A percentile compares a stretch with the other conserved stretches of the same genome.
These are phyloP conservation scores for Lithophane leautieri DNA, from an alignment of 2,888 invertebrate species.

Conservation along the genomic window DNA sequence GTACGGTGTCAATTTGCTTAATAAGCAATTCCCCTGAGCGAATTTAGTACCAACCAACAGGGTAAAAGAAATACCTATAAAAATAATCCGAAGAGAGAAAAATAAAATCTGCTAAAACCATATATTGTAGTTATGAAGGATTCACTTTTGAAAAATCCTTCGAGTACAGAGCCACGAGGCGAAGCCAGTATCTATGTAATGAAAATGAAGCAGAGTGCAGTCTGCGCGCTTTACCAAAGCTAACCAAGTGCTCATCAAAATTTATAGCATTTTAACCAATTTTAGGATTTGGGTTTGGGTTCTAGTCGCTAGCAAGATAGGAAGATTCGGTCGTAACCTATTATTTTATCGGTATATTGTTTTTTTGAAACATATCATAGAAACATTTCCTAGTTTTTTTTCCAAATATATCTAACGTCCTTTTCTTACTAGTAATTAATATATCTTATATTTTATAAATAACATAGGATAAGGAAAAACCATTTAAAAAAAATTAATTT, in stretches of 20 bases:
- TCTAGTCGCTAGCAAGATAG: neutral
- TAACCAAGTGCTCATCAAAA: slow-evolving; percentile 41
- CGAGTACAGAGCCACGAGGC: neutral
- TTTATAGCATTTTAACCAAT: slow-evolving; percentile 24
- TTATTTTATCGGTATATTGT: too few relatives aligned
- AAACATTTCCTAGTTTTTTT: neutral
- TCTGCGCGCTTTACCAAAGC: neutral
- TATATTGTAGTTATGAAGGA: neutral
- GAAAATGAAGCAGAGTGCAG: slow-evolving; percentile 34
- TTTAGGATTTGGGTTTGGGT: slow-evolving; percentile 6
- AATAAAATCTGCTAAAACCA: neutral
- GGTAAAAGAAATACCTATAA: neutral
- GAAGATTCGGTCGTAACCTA: neutral
- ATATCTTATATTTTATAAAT: neutral
- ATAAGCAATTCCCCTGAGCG: neutral
- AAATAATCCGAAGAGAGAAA: neutral
- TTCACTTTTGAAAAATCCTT: neutral
- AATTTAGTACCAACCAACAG: too few relatives aligned
- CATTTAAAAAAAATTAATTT: too few relatives aligned
- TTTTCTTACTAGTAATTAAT: too few relatives aligned
- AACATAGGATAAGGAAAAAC: neutral
- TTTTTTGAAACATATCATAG: neutral
- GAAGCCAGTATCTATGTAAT: slow-evolving; percentile 37
- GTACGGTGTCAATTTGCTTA: neutral
- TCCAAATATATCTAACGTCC: neutral